A percentile compares a stretch with the other conserved stretches of the same genome.
Conservation (phyloP, 2,113 vertebrate species). For the Mohoua ochrocephala region DNA sequence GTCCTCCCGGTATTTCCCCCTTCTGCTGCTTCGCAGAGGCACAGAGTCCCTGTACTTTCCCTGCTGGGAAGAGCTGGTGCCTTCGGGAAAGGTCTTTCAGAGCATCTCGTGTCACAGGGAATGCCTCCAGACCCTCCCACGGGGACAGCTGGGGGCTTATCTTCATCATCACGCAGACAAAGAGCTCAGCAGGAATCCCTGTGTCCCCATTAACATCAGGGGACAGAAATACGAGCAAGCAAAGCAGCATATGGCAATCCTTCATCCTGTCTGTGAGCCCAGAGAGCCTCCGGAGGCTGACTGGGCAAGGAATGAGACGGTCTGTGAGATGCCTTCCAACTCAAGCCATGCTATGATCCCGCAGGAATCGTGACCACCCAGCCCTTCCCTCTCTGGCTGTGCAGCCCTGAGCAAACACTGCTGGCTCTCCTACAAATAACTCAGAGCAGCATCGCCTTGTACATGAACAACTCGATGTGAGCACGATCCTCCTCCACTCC, state of each 20-base stretch:
- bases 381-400: background rate
- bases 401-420: background rate
- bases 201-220: background rate
- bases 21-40: background rate
- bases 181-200: background rate
- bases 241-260: background rate
- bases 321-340: background rate
- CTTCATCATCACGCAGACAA: background rate
- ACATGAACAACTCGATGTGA: fast-evolving
- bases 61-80: background rate
- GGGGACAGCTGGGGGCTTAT: background rate
- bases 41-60: fast-evolving
- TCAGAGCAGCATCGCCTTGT: background rate
- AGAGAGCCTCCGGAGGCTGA: background rate
- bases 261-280: background rate
- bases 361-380: background rate
- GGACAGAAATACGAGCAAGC: background rate
- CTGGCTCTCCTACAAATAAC: background rate
- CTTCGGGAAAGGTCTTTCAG: background rate
- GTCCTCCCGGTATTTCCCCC: fast-evolving
- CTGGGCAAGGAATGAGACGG: background rate
- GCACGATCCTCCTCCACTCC: fast-evolving
- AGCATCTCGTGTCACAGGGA: background rate
- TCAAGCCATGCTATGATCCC: background rate
- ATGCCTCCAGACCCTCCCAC: background rate